Conservation (phyloP, 1,140 invertebrate genomes). For the Tetramorium parvispinum region DNA sequence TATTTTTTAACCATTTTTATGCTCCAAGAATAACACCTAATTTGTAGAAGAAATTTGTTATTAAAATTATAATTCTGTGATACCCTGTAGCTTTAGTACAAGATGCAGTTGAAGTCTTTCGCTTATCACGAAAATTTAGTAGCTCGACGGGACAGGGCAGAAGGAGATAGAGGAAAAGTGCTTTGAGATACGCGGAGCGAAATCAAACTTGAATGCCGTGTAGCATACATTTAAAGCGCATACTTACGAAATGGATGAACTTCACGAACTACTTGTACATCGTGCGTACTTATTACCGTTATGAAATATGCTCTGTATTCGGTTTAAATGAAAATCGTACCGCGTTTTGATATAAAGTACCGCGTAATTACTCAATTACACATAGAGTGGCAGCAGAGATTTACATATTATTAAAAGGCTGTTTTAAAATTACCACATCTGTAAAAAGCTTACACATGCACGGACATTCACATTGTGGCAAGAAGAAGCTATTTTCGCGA, state of each 20-base stretch:
- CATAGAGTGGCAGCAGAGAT: not conserved
- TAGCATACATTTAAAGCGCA: constrained; percentile 26
- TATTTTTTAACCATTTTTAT: not conserved
- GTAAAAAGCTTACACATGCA: constrained; percentile 18
- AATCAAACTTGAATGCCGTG: constrained; percentile 50
- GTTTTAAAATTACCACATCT: constrained; percentile 33
- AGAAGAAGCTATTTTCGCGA: constrained; percentile 56
- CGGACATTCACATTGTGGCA: constrained; percentile 39
- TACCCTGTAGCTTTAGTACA: not conserved
- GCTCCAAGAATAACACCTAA: not conserved
- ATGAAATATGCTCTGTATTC: not conserved
- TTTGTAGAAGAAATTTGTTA: constrained; percentile 35
- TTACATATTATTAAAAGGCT: not conserved
- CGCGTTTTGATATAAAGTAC: not conserved
- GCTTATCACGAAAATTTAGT: constrained; percentile 52
- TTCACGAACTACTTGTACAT: constrained; percentile 6
- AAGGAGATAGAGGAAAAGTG: constrained; percentile 37
- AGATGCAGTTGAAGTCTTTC: constrained; percentile 48
- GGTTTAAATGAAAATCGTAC: constrained; percentile 6
- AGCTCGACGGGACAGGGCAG: constrained; percentile 24
- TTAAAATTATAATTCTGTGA: constrained; percentile 23
- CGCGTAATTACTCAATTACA: not conserved
- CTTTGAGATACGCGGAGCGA: constrained; percentile 30
- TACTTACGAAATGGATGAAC: constrained; percentile 38
- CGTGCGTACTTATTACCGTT: not conserved